Conservation (phyloP, 2,888 invertebrate genomes). For the Loripinus fragilis region DNA sequence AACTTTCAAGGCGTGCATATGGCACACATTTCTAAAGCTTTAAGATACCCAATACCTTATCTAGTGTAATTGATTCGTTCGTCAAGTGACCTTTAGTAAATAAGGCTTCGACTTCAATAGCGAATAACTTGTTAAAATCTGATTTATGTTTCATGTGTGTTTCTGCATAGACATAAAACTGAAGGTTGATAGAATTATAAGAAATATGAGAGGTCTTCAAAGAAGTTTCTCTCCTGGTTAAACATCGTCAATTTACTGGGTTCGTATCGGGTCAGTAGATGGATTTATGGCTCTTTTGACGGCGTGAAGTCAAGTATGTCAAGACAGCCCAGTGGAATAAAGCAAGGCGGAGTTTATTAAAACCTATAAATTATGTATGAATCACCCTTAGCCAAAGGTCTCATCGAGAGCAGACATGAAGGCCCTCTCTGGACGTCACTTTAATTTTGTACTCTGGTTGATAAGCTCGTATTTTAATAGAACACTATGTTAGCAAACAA, state of each 20-base stretch:
- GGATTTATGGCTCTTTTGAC: conserved; percentile 12
- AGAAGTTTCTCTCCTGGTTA: neutral
- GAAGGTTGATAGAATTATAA: conserved; percentile 2
- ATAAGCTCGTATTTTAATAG: too few relatives aligned
- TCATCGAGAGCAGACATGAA: too few relatives aligned
- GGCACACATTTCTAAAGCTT: too few relatives aligned
- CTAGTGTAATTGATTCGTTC: neutral
- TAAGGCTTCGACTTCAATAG: neutral
- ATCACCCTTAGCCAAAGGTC: too few relatives aligned
- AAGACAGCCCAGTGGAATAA: neutral
- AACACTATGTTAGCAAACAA: too few relatives aligned
- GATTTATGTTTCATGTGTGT: conserved; percentile 10
- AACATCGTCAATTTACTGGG: conserved; percentile 14
- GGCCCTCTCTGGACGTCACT: too few relatives aligned
- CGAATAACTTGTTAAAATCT: neutral
- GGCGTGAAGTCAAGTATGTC: neutral
- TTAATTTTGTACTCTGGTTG: too few relatives aligned
- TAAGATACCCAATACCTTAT: too few relatives aligned
- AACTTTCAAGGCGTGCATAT: too few relatives aligned
- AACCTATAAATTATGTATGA: conserved; percentile 1
- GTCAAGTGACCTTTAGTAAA: conserved; percentile 3
- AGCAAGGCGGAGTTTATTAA: conserved; percentile 5
- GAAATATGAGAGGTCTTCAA: conserved; percentile 24
- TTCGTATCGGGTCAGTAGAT: conserved; percentile 1
- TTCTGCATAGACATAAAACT: conserved; percentile 18